These are phyloP conservation scores for Gymnarchus niloticus DNA, from an alignment of 2,113 vertebrate genomes.

Conservation along the genomic window DNA sequence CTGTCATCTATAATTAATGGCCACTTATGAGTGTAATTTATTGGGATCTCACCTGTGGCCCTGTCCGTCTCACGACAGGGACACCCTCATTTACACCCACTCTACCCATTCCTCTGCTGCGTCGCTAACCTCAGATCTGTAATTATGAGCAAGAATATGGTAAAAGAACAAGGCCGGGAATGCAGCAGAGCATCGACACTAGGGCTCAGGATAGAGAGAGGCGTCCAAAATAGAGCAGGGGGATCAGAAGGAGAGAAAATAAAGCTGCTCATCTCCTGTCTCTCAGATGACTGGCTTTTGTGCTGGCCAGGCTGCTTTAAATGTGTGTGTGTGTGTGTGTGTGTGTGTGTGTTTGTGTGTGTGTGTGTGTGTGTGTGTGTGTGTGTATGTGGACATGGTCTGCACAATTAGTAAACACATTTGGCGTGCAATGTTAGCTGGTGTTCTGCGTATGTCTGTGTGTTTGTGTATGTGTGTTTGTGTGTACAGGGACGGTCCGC, in stretches of 20 bases:
- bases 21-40: conserved; percentile 73
- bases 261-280: background rate
- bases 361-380: no score
- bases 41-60: conserved; percentile 78
- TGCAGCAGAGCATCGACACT: background rate
- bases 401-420: background rate
- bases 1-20: conserved; percentile 84
- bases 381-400: background rate
- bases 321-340: background rate
- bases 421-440: background rate
- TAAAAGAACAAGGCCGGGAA: background rate
- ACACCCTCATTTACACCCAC: conserved; percentile 27
- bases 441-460: background rate
- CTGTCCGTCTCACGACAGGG: conserved; percentile 63
- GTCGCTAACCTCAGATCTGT: background rate
- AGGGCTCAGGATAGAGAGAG: no score
- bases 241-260: background rate
- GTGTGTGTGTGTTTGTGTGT: no score
- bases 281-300: background rate
- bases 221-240: background rate
- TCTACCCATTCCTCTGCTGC: conserved; percentile 33
- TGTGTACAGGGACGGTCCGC: background rate
- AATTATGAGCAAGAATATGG: conserved; percentile 5
- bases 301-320: background rate
- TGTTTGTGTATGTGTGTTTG: background rate